Base-by-base conservation (phyloP, 30 jellyfish, hydroid and myxozoan genomes). In the Aurelia aurita complex sp. Pacific region DNA sequence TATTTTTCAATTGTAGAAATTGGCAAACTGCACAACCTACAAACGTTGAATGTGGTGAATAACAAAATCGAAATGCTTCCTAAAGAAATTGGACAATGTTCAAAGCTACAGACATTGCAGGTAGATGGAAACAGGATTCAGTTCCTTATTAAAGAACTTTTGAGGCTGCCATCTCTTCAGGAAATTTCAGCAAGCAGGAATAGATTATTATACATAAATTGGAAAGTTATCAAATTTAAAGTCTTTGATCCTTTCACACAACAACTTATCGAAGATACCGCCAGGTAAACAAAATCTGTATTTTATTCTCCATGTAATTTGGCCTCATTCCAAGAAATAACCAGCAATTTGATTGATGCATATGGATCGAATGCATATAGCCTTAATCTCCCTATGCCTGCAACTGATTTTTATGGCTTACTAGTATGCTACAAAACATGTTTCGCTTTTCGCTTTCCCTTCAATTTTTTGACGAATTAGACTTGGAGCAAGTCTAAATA, bases 111-210 rank as follows among this genome's bases (percentile, higher is more conserved):
- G 23, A 79, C 89, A 15, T 43, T 79, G 61, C 89, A 79, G 59
- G 19, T 79, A 7, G 89, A 79, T 67, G 61, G 80, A 13, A 79
- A 79, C 34, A 54, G 23, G 19, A 59, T 79, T 8, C 10, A 52
- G 15, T 29, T 2, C 46, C 52, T 79, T 1, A 54, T 32, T 33
- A 63, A 32, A 8, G 81, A 52, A 14, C 16, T 79, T 32, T 2
- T 79, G 74, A 64, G 55, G 3, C 73, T 79, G 32, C 62, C 29
- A 15, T 46, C 18, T 10, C 46, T 79, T 57, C 81, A 79, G 74
- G 89, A 79, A 53, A 57, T 79, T 64, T 79, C 89, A 14, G 89
- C 74, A 53, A 79, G 81, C 68, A 79, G 89, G 61, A 79, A 79
- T 68, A 65, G 50, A 12, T 73, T 79, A 32, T 54, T 42, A 34